phyloP scores from a whole-genome alignment of 2,888 invertebrate species.

The Lasius fuliginosus region DNA sequence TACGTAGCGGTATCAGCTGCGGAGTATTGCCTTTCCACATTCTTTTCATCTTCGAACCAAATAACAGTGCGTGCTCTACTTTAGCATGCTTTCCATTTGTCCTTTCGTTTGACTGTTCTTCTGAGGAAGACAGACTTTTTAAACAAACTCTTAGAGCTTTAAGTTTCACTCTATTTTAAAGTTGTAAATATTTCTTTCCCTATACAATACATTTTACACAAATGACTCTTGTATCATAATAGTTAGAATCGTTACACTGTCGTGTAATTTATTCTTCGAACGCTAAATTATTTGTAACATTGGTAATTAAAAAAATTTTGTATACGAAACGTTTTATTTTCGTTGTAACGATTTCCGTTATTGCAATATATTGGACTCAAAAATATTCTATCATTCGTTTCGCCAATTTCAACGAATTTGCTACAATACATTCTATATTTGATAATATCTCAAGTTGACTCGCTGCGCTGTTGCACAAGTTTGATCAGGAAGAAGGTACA shows the following conservation, averaged over 20 bases:
- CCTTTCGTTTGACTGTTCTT: slow-evolving; percentile 1
- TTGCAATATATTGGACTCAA: not conserved
- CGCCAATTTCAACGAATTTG: not conserved
- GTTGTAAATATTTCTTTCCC: not conserved
- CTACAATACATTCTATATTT: not conserved
- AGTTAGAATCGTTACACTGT: not conserved
- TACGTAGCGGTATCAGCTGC: slow-evolving; percentile 14
- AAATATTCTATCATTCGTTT: slow-evolving; percentile 29
- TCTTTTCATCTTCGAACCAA: slow-evolving; percentile 37
- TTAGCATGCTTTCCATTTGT: slow-evolving; percentile 22
- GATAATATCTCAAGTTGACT: slow-evolving; percentile 4
- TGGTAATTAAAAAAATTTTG: slow-evolving; percentile 18
- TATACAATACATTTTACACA: not conserved
- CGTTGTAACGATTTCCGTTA: not conserved
- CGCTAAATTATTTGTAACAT: not conserved
- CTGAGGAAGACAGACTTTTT: slow-evolving; percentile 1
- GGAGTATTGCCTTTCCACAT: slow-evolving; percentile 3
- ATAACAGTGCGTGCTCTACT: slow-evolving; percentile 35
- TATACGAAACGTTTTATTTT: slow-evolving; percentile 50
- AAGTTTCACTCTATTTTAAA: not conserved
- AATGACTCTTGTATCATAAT: not conserved
- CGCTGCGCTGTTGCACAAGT: not conserved
- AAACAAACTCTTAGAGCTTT: slow-evolving; percentile 22
- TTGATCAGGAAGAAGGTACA: slow-evolving; percentile 10
- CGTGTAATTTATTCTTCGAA: not conserved